phyloP scores from a whole-genome alignment of 1,140 invertebrate genomes.

The Drosophila lacertosa region DNA sequence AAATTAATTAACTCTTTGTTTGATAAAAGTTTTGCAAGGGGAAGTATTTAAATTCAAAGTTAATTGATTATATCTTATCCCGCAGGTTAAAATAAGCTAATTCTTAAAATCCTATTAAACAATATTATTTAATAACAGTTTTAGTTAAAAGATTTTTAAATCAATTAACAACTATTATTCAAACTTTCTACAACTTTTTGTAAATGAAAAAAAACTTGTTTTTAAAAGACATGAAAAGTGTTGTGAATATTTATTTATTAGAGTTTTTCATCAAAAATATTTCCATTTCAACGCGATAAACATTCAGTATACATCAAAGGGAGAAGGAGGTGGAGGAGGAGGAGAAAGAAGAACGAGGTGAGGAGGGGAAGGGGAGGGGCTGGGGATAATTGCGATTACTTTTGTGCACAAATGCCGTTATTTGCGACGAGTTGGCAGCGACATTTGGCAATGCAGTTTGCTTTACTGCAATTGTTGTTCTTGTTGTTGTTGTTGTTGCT shows the following conservation, averaged over 20 bases:
- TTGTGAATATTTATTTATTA: background rate
- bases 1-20: no score
- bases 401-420: conserved; percentile 8
- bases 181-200: no score
- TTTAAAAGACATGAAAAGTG: background rate
- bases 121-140: no score
- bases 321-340: background rate
- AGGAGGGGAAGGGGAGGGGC: background rate
- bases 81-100: no score
- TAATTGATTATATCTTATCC: no score
- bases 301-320: background rate
- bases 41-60: no score
- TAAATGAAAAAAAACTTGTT: background rate
- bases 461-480: background rate
- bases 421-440: conserved; percentile 16
- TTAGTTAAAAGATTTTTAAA: no score
- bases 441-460: conserved; percentile 33
- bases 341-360: no score
- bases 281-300: background rate
- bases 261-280: background rate
- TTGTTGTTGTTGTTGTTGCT: conserved; percentile 27
- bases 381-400: conserved; percentile 45
- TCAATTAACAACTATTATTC: no score
- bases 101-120: no score
- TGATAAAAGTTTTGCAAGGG: no score